These are phyloP conservation scores for Philopotamus ludificatus DNA, from an alignment of 1,140 invertebrate species.

Conservation along the genomic window DNA sequence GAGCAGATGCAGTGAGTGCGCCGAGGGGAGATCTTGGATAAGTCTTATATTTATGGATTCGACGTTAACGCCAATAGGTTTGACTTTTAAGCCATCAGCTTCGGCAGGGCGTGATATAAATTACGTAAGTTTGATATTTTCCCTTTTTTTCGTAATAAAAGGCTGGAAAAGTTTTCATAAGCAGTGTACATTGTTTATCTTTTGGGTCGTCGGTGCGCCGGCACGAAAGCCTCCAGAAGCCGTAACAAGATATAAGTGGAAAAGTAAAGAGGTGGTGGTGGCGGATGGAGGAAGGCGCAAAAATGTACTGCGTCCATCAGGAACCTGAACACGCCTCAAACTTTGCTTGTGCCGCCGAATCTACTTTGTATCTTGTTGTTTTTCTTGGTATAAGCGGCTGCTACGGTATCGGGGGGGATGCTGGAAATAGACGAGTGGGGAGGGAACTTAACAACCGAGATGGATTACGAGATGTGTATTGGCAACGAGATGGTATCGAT, in stretches of 20 bases:
- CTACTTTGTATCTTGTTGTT: conserved; percentile 41
- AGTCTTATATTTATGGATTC: conserved; percentile 30
- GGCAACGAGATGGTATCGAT: background rate
- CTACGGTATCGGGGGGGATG: too few relatives aligned
- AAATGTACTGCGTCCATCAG: conserved; percentile 38
- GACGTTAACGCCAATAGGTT: conserved; percentile 22
- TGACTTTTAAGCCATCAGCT: too few relatives aligned
- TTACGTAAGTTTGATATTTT: conserved; percentile 27
- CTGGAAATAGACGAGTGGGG: conserved; percentile 11
- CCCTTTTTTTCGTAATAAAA: conserved; percentile 18
- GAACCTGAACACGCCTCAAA: conserved; percentile 38
- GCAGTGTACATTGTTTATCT: conserved; percentile 38
- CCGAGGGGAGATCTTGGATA: conserved; percentile 29
- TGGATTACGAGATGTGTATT: background rate
- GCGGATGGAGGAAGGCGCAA: conserved; percentile 15
- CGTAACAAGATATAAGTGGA: conserved; percentile 41
- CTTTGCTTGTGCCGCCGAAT: conserved; percentile 39
- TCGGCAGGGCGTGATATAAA: conserved; percentile 27
- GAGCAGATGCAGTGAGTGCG: conserved; percentile 19
- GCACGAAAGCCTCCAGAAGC: conserved; percentile 30
- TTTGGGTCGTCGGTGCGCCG: conserved; percentile 28
- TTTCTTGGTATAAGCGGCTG: conserved; percentile 35
- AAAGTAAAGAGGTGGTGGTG: conserved; percentile 35
- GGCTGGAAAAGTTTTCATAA: conserved; percentile 37
- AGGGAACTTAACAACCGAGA: background rate